Conservation (phyloP, 2,888 invertebrate genomes). For the Epiblema foenella region DNA sequence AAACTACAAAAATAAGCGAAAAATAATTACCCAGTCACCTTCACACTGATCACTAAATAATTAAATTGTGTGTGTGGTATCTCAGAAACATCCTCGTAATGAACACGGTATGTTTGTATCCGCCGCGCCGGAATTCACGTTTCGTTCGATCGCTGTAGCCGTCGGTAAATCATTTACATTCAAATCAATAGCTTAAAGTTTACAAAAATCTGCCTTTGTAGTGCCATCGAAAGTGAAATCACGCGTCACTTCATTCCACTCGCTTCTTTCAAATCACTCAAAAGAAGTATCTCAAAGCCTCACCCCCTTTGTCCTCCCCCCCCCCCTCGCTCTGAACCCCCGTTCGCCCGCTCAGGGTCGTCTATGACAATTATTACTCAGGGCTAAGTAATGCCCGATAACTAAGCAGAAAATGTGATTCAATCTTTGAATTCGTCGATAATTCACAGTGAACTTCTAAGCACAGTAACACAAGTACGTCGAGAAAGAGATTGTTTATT, state of each 20-base stretch:
- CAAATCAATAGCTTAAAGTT: slow-evolving; percentile 1
- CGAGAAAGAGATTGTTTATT: not conserved
- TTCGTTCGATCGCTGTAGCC: too few relatives aligned
- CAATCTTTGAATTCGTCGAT: slow-evolving; percentile 15
- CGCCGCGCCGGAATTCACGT: not conserved
- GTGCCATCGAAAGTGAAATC: slow-evolving; percentile 5
- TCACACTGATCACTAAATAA: too few relatives aligned
- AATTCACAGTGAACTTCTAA: not conserved
- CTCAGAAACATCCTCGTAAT: not conserved
- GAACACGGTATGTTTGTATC: not conserved
- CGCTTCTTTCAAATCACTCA: slow-evolving; percentile 32
- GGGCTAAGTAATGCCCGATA: slow-evolving; percentile 5
- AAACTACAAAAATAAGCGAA: too few relatives aligned
- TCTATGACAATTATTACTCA: slow-evolving; percentile 12
- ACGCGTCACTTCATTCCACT: slow-evolving; percentile 2
- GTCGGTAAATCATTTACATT: too few relatives aligned
- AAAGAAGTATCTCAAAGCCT: slow-evolving; percentile 16
- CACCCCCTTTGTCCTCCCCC: too few relatives aligned
- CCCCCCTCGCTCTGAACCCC: not conserved
- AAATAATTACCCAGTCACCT: too few relatives aligned
- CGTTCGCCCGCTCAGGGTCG: not conserved
- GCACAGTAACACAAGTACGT: too few relatives aligned
- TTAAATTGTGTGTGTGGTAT: too few relatives aligned
- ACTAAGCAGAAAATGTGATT: slow-evolving; percentile 6
- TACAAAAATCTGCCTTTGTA: not conserved